Conservation (phyloP, 2,888 invertebrate species). For the Achlya flavicornis region DNA sequence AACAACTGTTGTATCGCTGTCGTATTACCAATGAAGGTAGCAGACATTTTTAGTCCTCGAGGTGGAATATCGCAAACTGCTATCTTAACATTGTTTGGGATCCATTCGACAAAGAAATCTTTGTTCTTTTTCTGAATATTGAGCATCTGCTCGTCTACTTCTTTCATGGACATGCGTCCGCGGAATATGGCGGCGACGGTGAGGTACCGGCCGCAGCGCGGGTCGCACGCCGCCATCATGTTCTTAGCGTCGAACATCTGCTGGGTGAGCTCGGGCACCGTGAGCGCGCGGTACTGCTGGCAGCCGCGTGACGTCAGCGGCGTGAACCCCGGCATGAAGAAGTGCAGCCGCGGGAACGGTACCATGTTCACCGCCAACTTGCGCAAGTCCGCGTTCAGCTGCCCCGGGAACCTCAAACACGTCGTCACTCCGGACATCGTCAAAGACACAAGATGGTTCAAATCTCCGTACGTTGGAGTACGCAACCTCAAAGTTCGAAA, state of each 20-base stretch:
- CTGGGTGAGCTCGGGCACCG: slow-evolving; percentile 94
- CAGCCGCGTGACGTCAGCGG: slow-evolving; percentile 90
- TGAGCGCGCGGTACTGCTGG: slow-evolving; percentile 92
- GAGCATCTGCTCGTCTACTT: slow-evolving; percentile 92
- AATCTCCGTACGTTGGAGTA: slow-evolving; percentile 90
- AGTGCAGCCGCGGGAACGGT: slow-evolving; percentile 89
- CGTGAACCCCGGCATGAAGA: slow-evolving; percentile 85
- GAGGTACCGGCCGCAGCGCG: slow-evolving; percentile 93
- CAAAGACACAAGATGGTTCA: slow-evolving; percentile 82
- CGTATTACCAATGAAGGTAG: slow-evolving; percentile 93
- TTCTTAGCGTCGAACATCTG: slow-evolving; percentile 97
- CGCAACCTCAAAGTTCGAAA: slow-evolving; percentile 88
- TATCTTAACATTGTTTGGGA: slow-evolving; percentile 90
- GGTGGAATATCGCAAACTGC: slow-evolving; percentile 92
- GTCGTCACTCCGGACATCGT: slow-evolving; percentile 76
- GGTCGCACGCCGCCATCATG: slow-evolving; percentile 98
- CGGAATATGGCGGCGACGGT: slow-evolving; percentile 95
- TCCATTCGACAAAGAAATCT: slow-evolving; percentile 91
- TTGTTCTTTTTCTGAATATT: slow-evolving; percentile 91
- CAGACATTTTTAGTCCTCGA: slow-evolving; percentile 90
- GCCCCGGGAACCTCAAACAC: slow-evolving; percentile 71
- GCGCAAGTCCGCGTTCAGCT: slow-evolving; percentile 88
- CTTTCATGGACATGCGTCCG: slow-evolving; percentile 96
- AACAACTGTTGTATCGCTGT: slow-evolving; percentile 94
- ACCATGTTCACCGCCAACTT: slow-evolving; percentile 76